Evolutionary conservation across 1,140 invertebrate genomes (phyloP).

Genomic region (Sipha flava): DNA sequence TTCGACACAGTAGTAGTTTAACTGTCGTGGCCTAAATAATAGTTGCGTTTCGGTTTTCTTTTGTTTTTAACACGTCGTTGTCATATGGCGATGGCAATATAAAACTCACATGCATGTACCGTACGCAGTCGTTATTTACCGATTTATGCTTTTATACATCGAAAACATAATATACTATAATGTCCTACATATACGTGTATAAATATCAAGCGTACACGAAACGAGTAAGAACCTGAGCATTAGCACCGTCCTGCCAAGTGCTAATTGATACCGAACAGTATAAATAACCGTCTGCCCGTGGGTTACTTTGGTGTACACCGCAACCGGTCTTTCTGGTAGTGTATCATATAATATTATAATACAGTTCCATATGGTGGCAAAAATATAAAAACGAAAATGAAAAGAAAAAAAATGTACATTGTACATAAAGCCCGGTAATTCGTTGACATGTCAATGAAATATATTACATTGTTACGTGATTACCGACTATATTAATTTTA

Average conservation of each 20-base stretch:
- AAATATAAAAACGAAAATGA: background rate
- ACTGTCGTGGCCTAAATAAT: background rate
- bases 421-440: background rate
- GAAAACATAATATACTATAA: background rate
- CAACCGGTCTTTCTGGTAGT: conserved; percentile 23
- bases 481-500: background rate
- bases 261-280: conserved; percentile 31
- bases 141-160: background rate
- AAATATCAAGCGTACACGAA: no score
- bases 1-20: background rate
- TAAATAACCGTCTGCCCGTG: conserved; percentile 21
- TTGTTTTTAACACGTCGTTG: background rate
- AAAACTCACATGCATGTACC: background rate
- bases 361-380: background rate
- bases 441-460: background rate
- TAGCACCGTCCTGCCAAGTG: conserved; percentile 17
- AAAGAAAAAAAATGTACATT: background rate
- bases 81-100: no score
- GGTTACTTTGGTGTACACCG: conserved; percentile 11
- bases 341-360: no score
- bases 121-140: background rate
- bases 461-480: conserved; percentile 8
- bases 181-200: background rate
- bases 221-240: conserved; percentile 13
- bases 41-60: background rate